Base-by-base conservation (phyloP, 1,140 invertebrate genomes). In the Meloidogyne chitwoodi region DNA sequence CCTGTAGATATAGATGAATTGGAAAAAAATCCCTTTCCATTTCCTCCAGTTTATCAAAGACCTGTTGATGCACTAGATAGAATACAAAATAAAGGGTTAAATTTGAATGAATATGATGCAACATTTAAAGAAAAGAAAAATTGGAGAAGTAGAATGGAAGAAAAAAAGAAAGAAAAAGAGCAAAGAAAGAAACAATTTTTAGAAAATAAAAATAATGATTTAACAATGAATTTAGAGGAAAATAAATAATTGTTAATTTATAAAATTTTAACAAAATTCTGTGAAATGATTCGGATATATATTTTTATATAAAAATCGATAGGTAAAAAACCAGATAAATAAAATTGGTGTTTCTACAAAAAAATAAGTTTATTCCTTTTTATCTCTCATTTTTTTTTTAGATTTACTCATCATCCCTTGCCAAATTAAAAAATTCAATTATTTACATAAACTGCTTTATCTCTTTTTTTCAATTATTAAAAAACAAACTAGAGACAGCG, bases 31-130 rank as follows among this genome's bases (percentile, higher is more conserved):
- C 56, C 56, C 8, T 38, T 63, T n/a, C 71, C 56, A 5, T 73
- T 73, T n/a, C 71, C 71, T 63, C 70, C 70, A 29, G 12, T 62
- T 19, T 72, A 72, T 31, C 27, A 24, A 34, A 65, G 24, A 22
- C 71, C 19, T 5, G 10, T 61, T 61, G 29, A 22, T n/a, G 56
- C 11, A 31, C 29, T 73, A 22, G 56, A 63, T 10, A 34, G 64
- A 24, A 73, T 73, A 63, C 44, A 73, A 61, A 31, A 65, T 34
- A 38, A 63, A 24, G 71, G 71, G 10, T 24, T 73, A 61, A 41
- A 44, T 44, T 11, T 70, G 16, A 61, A 38, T 27, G 34, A 70
- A 44, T 70, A 22, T 56, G 48, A 56, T 56, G 48, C 19, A 56
- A 19, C 48, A 56, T 56, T 56, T 56, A 56, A 56, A 56, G 48